Evolutionary conservation across 2,113 vertebrate species (phyloP).

Genomic region (Phocoena phocoena): DNA sequence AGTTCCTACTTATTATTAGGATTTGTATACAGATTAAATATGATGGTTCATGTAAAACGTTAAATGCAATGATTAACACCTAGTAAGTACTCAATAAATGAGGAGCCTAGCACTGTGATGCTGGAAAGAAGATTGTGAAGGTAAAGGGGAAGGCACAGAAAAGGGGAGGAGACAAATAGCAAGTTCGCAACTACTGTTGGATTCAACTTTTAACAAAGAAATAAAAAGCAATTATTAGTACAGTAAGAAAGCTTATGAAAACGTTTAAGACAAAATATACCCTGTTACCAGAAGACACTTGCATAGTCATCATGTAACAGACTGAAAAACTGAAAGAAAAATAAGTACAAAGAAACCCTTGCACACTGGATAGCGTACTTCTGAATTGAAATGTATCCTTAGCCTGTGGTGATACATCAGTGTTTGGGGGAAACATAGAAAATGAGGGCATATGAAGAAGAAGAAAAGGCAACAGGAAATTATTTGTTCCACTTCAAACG

Average conservation of each 20-base stretch:
- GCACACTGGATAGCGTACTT: neutral
- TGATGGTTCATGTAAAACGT: neutral
- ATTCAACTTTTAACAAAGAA: neutral
- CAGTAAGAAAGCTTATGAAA: neutral
- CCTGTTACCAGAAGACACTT: neutral
- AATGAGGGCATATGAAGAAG: neutral
- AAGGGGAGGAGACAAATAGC: neutral
- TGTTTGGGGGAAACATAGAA: neutral
- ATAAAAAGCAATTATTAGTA: neutral
- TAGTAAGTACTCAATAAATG: neutral
- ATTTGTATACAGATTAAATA: neutral
- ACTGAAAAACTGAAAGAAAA: constrained; percentile 9
- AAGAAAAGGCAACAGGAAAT: neutral
- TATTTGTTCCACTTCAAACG: neutral
- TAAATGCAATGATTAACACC: neutral
- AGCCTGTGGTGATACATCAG: neutral
- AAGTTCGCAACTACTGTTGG: neutral
- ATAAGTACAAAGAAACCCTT: neutral
- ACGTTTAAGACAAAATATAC: neutral
- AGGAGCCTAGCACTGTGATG: neutral
- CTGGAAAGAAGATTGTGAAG: neutral
- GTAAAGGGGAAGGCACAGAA: neutral
- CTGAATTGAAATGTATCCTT: neutral
- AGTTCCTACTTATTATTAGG: neutral
- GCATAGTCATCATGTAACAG: neutral